phyloP scores from a whole-genome alignment of 2,888 invertebrate genomes.

The Thumatha senex region DNA sequence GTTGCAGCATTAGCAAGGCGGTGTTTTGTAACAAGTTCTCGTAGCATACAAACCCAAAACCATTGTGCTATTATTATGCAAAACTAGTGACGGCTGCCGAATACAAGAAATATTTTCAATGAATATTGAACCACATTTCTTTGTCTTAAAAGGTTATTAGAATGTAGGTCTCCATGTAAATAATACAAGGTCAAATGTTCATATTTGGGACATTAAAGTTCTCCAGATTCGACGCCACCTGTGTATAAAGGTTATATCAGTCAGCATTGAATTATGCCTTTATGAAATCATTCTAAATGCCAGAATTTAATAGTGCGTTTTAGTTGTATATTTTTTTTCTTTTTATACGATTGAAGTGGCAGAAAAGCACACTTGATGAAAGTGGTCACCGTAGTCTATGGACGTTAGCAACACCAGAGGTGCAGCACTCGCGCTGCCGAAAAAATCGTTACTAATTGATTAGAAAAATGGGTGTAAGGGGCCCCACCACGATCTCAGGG shows the following conservation, averaged over 20 bases:
- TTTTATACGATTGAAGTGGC: no score
- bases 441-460: no score
- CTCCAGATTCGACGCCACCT: conserved; percentile 7
- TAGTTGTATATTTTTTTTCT: no score
- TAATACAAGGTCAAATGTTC: conserved; percentile 60
- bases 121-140: conserved; percentile 63
- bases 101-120: conserved; percentile 59
- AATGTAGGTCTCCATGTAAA: conserved; percentile 67
- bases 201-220: conserved; percentile 48
- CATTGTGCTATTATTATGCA: conserved; percentile 79
- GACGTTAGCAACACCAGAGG: no score
- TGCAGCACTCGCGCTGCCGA: no score
- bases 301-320: not conserved
- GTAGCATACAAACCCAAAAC: conserved; percentile 53
- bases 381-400: no score
- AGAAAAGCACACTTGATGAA: no score
- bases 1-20: conserved; percentile 49
- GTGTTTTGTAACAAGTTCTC: conserved; percentile 69
- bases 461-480: no score
- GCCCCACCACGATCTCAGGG: no score
- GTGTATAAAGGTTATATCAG: not conserved
- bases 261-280: not conserved
- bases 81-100: conserved; percentile 61
- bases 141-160: conserved; percentile 75
- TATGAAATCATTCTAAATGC: not conserved